These are phyloP conservation scores for Pipra filicauda DNA, from an alignment of 2,113 vertebrate species.

Conservation along the genomic window DNA sequence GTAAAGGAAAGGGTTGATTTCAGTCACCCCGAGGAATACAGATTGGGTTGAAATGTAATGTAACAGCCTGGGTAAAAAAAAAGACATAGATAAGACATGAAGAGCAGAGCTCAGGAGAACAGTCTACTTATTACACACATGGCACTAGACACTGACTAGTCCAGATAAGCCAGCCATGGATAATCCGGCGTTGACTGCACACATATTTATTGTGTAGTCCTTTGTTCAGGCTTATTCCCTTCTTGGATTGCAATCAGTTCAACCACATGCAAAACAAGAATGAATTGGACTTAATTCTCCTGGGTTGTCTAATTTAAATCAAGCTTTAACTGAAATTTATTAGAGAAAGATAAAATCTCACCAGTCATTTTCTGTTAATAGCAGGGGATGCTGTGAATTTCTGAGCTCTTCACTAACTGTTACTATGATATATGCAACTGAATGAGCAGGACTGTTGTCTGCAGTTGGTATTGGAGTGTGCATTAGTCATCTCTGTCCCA, in stretches of 20 bases:
- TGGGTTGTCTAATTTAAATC: conserved; percentile 44
- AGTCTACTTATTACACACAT: neutral
- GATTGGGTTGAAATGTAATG: neutral
- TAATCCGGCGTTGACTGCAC: neutral
- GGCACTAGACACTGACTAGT: neutral
- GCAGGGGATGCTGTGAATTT: neutral
- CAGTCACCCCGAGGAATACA: neutral
- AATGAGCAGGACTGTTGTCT: neutral
- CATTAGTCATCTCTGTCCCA: neutral
- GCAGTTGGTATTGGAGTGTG: neutral
- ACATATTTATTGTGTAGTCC: neutral
- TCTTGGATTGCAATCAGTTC: conserved; percentile 32
- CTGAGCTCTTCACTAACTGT: neutral
- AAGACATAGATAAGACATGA: neutral
- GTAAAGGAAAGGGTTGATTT: neutral
- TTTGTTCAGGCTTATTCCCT: neutral
- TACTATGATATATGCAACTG: neutral
- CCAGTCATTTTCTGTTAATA: neutral
- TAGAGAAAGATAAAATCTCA: conserved; percentile 3
- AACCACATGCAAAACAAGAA: conserved; percentile 44
- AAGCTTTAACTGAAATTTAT: conserved; percentile 38
- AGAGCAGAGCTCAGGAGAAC: neutral
- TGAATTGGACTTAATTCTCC: conserved; percentile 27
- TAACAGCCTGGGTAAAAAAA: neutral
- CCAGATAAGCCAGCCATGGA: neutral